Evolutionary conservation across 2,113 vertebrate species (phyloP).

Genomic region (Corythornis vintsioides): DNA sequence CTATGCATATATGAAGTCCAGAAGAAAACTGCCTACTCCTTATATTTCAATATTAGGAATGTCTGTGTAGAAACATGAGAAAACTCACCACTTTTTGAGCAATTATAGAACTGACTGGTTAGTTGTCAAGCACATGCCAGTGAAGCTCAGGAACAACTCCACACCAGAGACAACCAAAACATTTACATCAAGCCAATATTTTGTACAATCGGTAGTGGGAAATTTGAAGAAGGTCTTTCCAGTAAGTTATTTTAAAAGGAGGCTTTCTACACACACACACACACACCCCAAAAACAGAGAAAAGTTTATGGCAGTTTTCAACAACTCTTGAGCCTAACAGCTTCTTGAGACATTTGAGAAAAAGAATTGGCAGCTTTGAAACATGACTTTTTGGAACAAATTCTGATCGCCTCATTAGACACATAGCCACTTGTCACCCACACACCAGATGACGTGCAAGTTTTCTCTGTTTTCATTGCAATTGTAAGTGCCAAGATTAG

Average conservation of each 20-base stretch:
- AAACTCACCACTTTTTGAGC: background rate
- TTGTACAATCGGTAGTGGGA: background rate
- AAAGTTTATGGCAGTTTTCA: slow-evolving; percentile 1
- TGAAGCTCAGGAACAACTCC: background rate
- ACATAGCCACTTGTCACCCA: slow-evolving; percentile 24
- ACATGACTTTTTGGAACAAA: slow-evolving; percentile 8
- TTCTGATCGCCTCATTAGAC: background rate
- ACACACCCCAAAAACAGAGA: background rate
- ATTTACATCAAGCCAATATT: background rate
- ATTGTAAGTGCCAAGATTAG: background rate
- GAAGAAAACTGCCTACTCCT: background rate
- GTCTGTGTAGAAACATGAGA: background rate
- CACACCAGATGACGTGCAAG: slow-evolving; percentile 8
- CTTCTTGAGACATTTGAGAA: background rate
- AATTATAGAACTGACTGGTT: background rate
- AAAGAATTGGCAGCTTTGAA: slow-evolving; percentile 1
- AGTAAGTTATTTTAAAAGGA: background rate
- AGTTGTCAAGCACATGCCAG: slow-evolving; percentile 26
- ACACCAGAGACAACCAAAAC: background rate
- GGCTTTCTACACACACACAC: background rate
- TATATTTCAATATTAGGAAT: background rate
- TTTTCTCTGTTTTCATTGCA: background rate
- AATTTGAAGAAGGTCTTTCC: background rate
- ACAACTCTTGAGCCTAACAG: background rate
- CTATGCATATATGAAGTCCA: background rate